Conservation (phyloP, 2,888 invertebrate genomes). For the Orthonevra nobilis region DNA sequence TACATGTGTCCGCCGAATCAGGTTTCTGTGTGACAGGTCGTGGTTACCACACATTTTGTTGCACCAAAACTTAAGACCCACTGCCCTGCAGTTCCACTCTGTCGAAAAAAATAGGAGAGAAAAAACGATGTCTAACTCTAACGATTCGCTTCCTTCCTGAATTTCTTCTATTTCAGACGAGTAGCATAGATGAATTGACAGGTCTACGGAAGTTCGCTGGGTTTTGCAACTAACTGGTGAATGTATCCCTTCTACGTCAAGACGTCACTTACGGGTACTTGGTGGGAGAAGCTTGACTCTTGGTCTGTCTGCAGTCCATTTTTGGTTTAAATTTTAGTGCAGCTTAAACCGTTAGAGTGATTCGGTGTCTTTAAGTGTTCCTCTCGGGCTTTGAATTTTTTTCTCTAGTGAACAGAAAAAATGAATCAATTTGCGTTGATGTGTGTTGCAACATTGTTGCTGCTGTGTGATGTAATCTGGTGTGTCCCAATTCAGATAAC, state of each 20-base stretch:
- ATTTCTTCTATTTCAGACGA: not conserved
- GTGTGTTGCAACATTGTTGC: slow-evolving; percentile 52
- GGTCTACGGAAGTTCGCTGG: slow-evolving; percentile 34
- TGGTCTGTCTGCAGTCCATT: slow-evolving; percentile 29
- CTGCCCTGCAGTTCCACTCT: slow-evolving; percentile 31
- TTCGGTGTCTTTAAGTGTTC: slow-evolving; percentile 26
- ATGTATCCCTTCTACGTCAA: slow-evolving; percentile 32
- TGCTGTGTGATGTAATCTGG: slow-evolving; percentile 49
- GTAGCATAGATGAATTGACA: not conserved
- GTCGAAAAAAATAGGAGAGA: not conserved
- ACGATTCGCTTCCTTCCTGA: slow-evolving; percentile 38
- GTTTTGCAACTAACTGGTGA: slow-evolving; percentile 19
- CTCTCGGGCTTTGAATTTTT: too few species aligned
- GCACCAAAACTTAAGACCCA: slow-evolving; percentile 44
- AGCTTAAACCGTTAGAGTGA: slow-evolving; percentile 33
- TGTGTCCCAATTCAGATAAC: slow-evolving; percentile 39
- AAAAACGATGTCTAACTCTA: not conserved
- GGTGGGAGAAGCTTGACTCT: slow-evolving; percentile 42
- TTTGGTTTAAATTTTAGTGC: slow-evolving; percentile 52
- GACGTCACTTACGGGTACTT: too few species aligned
- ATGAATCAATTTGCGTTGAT: slow-evolving; percentile 41
- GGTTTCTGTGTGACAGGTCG: slow-evolving; percentile 49
- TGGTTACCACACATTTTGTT: slow-evolving; percentile 38
- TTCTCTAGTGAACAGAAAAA: not conserved
- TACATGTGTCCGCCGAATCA: slow-evolving; percentile 35